Evolutionary conservation across 2,113 vertebrate genomes (phyloP), one percentile per base, ranked within the genome.

Genomic region (Hippocampus zosterae): DNA sequence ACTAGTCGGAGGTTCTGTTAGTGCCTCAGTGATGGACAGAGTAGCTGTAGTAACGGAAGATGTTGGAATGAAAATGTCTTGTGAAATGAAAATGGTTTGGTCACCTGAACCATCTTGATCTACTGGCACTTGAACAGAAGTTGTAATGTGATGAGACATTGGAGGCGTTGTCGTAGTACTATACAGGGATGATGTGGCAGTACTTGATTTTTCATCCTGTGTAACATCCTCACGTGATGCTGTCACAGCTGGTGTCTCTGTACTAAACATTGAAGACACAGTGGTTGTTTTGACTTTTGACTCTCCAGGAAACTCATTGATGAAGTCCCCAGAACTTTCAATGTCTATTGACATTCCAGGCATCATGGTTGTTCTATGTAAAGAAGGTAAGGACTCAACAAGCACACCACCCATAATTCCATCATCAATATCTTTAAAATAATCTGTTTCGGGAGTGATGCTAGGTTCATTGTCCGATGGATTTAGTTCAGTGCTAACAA

Each of bases 321-420:
- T 21, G 11, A 6, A 23, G 19, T 42, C 67, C 42, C 67, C 67
- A 42, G 67, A 69, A 41, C 67, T 25, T n/a, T 69, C 67, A 42
- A 37, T 11, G 8, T 57, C 67, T 18, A 8, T 42, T 25, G n/a
- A 18, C 29, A 11, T 23, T 8, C 21, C 48, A 63, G 33, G 21
- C 33, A 13, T 41, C 3, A 13, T 8, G 3, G 70, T 70, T 62
- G 70, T 50, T 64, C 23, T 50, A 41, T 10, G 19, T 5, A 59
- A 18, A 0, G 67, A 67, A 7, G 65, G 48, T 21, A 19, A n/a
- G 2, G 65, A 67, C 48, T 67, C 65, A 19, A 53, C 19, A 5
- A 37, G 25, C 25, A 21, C 48, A 52, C 27, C 53, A 29, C 48
- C 19, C 5, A 40, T 67, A 21, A 50, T 33, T 13, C 50, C 65